Base-by-base conservation (phyloP, 2,888 invertebrate genomes). In the Chrysolina americana region DNA sequence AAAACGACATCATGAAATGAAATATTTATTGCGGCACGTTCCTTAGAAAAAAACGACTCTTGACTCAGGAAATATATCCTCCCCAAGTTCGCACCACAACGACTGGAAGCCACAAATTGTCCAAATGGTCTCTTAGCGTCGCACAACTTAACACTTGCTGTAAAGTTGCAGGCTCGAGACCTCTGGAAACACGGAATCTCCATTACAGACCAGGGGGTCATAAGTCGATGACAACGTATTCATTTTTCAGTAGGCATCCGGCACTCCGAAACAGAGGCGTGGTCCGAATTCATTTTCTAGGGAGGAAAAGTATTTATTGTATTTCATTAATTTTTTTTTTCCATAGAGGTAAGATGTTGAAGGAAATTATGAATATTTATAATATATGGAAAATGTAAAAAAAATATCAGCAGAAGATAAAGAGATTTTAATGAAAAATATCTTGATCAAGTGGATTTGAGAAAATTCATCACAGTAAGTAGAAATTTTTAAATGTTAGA, bases 81-180 rank as follows among this genome's bases (percentile, higher is more conserved):
- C 53, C 19, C 53, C 5, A 53, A 53, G 53, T 53, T 53, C 53
- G 53, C 23, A 19, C 53, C 21, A 53, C 13, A 1, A 11, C 53
- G 53, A 53, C 53, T 53, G 53, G 65, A 71, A 65, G 66, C 59
- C 71, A 62, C 71, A 71, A 71, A 66, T 66, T 66, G 68, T 19
- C 48, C 23, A 59, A 71, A 71, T 62, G 56, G 71, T 59, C 71
- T 59, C 66, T 66, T 59, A 48, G 66, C 36, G 66, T 36, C 44
- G 63, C 63, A n/a, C 70, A 66, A 66, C 66, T 65, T 59, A 65
- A 44, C 65, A 50, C 53, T 53, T 53, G 53, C 21, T 53, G 53
- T 53, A 13, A 53, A 53, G 53, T 53, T 53, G 3, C 21, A 13
- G 11, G 53, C 21, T 11, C 21, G 2, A 21, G 53, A 21, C 53